Percentiles rank a stretch among this genome's conserved stretches.
These are phyloP conservation scores for Apistogramma diplotaenia DNA, from an alignment of 2,113 vertebrate species.

Conservation along the genomic window DNA sequence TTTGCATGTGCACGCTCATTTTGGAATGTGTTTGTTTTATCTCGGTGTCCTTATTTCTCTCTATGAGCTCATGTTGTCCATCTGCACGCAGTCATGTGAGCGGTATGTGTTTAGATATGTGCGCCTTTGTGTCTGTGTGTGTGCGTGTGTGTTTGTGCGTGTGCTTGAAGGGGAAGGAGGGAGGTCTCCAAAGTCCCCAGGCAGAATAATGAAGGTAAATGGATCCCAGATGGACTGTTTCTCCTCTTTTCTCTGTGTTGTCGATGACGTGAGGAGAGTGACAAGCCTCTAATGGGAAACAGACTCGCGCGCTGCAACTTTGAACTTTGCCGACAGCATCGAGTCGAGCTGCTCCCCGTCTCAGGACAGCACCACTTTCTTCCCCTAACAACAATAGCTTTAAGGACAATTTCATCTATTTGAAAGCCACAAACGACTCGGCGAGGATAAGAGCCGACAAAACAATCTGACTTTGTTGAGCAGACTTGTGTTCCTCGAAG, in stretches of 20 bases:
- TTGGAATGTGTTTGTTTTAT: slow-evolving; percentile 44
- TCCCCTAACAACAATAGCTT: slow-evolving; percentile 53
- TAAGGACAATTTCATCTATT: slow-evolving; percentile 39
- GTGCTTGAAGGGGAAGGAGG: slow-evolving; percentile 21
- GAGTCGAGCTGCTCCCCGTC: slow-evolving; percentile 20
- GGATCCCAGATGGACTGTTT: slow-evolving; percentile 81
- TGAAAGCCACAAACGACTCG: slow-evolving; percentile 18
- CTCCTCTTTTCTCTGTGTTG: slow-evolving; percentile 70
- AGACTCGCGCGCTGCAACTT: slow-evolving; percentile 70
- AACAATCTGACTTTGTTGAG: slow-evolving; percentile 40
- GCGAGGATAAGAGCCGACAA: slow-evolving; percentile 20
- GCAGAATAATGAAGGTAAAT: slow-evolving; percentile 82
- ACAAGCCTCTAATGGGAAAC: slow-evolving; percentile 80
- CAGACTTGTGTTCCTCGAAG: slow-evolving; percentile 12
- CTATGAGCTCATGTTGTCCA: slow-evolving; percentile 65
- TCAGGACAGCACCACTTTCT: slow-evolving; percentile 13
- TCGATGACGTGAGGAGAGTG: slow-evolving; percentile 82
- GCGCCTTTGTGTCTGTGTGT: not conserved
- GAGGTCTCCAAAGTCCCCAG: slow-evolving; percentile 69
- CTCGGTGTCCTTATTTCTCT: slow-evolving; percentile 39
- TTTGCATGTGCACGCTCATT: not conserved
- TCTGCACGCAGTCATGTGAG: slow-evolving; percentile 60
- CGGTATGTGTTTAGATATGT: slow-evolving; percentile 39
- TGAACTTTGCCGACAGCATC: slow-evolving; percentile 67
- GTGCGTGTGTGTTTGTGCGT: not conserved